A percentile compares a stretch with the other conserved stretches of the same genome.
phyloP scores from a whole-genome alignment of 92 coral and sea anemone species.

The Epizoanthus scotinus region DNA sequence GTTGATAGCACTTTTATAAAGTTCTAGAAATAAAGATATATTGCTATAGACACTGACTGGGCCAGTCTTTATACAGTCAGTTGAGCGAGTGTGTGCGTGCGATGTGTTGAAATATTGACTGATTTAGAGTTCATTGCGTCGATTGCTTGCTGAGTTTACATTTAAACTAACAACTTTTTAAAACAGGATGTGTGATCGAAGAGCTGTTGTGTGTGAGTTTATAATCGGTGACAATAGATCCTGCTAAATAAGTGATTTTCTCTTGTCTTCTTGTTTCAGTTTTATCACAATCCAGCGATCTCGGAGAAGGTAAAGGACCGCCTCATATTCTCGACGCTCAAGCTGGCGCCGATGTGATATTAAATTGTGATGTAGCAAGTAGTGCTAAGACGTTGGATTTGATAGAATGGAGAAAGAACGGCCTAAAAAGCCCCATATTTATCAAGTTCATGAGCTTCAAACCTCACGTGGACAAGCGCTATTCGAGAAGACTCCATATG shows the following conservation, averaged over 20 bases:
- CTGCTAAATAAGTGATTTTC: neutral
- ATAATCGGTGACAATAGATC: neutral
- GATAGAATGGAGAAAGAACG: slow-evolving; percentile 86
- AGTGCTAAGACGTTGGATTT: slow-evolving; percentile 45
- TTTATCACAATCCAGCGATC: slow-evolving; percentile 13
- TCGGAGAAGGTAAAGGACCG: slow-evolving; percentile 32
- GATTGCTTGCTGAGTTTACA: slow-evolving; percentile 2
- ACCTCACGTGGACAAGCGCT: slow-evolving; percentile 70
- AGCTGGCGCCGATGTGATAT: slow-evolving; percentile 75
- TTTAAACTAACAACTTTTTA: neutral
- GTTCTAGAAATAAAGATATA: neutral
- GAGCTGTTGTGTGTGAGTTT: neutral
- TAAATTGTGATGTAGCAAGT: slow-evolving; percentile 60
- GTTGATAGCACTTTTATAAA: neutral
- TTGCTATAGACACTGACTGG: neutral
- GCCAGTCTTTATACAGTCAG: too few relatives aligned
- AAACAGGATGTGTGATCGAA: neutral
- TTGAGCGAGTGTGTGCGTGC: neutral
- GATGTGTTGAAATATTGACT: neutral
- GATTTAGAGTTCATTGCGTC: too few relatives aligned
- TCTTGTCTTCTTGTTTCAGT: slow-evolving; percentile 2
- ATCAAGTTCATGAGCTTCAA: slow-evolving; percentile 84
- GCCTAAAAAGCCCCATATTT: slow-evolving; percentile 72
- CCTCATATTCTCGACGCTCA: slow-evolving; percentile 56
- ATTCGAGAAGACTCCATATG: slow-evolving; percentile 78